phyloP scores from a whole-genome alignment of 2,113 vertebrate species.

The Silurus asotus region DNA sequence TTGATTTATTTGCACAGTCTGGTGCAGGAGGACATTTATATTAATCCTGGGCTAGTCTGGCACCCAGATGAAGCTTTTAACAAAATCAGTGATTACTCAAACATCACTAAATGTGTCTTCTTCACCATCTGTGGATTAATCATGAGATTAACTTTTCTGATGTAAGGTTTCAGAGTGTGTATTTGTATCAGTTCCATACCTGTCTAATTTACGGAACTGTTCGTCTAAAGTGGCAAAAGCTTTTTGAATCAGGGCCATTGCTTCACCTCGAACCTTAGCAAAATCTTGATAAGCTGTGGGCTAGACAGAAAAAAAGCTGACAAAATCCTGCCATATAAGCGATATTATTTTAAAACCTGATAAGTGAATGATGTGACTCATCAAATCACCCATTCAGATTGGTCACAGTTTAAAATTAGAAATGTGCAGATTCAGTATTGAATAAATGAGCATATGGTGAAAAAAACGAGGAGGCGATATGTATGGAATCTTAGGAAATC shows the following conservation, averaged over 20 bases:
- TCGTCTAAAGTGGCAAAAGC: conserved; percentile 72
- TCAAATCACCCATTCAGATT: not conserved
- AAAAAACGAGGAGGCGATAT: not conserved
- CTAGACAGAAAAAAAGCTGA: conserved; percentile 46
- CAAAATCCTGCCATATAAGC: not conserved
- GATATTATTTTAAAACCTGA: not conserved
- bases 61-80: not conserved
- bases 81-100: not conserved
- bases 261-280: conserved; percentile 64
- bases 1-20: not conserved
- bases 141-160: not conserved
- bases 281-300: conserved; percentile 64
- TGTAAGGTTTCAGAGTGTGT: not conserved
- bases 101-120: not conserved
- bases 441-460: not conserved
- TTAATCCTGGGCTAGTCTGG: not conserved
- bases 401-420: not conserved
- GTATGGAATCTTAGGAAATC: not conserved
- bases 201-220: conserved; percentile 74
- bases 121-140: not conserved
- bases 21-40: not conserved
- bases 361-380: not conserved
- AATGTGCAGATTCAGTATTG: not conserved
- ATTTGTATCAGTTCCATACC: conserved; percentile 56
- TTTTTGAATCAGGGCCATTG: conserved; percentile 69